These are phyloP conservation scores for Amphiprion clarkii DNA, from an alignment of 2,797 vertebrate genomes.

Conservation along the genomic window DNA sequence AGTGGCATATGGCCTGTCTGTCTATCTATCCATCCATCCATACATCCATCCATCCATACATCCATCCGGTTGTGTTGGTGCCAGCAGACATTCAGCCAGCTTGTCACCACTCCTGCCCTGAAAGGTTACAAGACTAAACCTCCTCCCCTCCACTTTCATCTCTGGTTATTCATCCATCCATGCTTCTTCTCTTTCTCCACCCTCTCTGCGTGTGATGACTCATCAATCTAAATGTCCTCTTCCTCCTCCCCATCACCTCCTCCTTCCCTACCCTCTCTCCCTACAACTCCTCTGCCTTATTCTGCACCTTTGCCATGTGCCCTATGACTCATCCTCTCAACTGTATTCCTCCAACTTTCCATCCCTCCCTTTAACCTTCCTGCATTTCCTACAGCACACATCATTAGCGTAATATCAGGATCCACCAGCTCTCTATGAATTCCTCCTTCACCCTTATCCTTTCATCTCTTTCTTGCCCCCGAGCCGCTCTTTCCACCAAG, in stretches of 20 bases:
- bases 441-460: slow-evolving; percentile 42
- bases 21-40: not conserved
- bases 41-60: too few relatives aligned
- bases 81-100: slow-evolving; percentile 20
- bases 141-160: slow-evolving; percentile 49
- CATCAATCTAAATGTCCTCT: slow-evolving; percentile 68
- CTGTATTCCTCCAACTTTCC: slow-evolving; percentile 39
- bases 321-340: slow-evolving; percentile 60
- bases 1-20: too few relatives aligned
- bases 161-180: slow-evolving; percentile 49
- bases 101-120: slow-evolving; percentile 37
- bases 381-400: slow-evolving; percentile 30
- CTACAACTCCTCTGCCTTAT: slow-evolving; percentile 37
- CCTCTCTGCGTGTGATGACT: slow-evolving; percentile 51
- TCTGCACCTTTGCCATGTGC: slow-evolving; percentile 32
- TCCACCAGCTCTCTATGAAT: slow-evolving; percentile 29
- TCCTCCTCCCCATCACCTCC: slow-evolving; percentile 34
- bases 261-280: slow-evolving; percentile 29
- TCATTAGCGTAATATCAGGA: slow-evolving; percentile 55
- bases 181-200: slow-evolving; percentile 34
- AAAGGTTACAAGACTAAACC: slow-evolving; percentile 53
- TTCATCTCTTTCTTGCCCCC: slow-evolving; percentile 31
- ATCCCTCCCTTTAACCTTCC: slow-evolving; percentile 29
- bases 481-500: slow-evolving; percentile 29
- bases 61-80: not conserved